Percentiles rank a stretch among this genome's conserved stretches.
These are phyloP conservation scores for Smutsia gigantea DNA, from an alignment of 2,797 vertebrate species.

Conservation along the genomic window DNA sequence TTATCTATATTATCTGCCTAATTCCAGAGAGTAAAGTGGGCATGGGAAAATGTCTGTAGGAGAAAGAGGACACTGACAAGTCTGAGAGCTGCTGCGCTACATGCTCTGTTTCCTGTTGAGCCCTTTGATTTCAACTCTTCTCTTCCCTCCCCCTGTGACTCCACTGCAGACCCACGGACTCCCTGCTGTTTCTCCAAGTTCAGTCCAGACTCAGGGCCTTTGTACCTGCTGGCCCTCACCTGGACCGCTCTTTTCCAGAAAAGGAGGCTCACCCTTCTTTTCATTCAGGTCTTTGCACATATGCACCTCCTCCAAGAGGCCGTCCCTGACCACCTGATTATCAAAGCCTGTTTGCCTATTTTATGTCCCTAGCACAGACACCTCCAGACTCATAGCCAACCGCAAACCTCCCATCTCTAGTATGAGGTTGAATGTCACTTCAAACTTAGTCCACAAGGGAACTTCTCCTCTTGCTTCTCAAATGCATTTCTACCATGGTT, in stretches of 20 bases:
- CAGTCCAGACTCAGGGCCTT: background rate
- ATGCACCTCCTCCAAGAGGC: background rate
- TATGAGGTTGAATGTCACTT: background rate
- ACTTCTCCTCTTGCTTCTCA: background rate
- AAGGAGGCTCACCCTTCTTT: background rate
- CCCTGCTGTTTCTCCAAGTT: background rate
- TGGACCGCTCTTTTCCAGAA: background rate
- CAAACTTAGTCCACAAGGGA: background rate
- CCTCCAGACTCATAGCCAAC: background rate
- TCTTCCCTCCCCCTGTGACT: background rate
- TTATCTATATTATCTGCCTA: no score
- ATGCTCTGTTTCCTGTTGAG: background rate
- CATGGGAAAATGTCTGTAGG: no score
- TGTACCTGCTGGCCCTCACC: background rate
- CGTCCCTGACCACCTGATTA: background rate
- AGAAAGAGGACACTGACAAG: background rate
- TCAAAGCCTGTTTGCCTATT: background rate
- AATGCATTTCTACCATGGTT: background rate
- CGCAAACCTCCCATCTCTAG: background rate
- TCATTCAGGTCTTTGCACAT: background rate
- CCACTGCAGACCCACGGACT: background rate
- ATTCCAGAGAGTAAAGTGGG: background rate
- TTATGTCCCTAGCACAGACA: background rate
- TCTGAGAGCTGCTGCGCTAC: background rate
- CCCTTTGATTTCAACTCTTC: background rate